Conservation (phyloP, 2,797 vertebrate species). For the Vireo griseus region DNA sequence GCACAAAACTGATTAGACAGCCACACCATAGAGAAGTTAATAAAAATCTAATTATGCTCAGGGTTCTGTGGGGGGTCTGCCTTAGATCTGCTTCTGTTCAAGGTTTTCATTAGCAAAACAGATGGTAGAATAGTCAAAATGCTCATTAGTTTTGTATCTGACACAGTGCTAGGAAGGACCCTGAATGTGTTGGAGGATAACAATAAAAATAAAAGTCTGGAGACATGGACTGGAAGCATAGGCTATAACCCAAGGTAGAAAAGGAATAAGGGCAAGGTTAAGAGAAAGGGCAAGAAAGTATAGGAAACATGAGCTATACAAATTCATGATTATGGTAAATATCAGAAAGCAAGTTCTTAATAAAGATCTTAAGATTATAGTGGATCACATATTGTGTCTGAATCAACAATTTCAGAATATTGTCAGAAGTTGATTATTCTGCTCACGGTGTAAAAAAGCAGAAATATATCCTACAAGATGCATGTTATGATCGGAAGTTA, state of each 20-base stretch:
- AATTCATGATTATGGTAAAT: not conserved
- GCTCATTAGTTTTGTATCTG: constrained; percentile 28
- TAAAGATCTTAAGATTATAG: not conserved
- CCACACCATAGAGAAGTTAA: not conserved
- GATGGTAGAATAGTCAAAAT: constrained; percentile 31
- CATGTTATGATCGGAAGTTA: not conserved
- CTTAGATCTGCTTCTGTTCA: constrained; percentile 23
- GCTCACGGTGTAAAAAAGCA: not conserved
- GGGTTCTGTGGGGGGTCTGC: not conserved
- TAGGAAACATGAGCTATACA: not conserved
- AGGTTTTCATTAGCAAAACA: constrained; percentile 42
- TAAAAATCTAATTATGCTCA: not conserved
- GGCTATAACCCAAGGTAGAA: not conserved
- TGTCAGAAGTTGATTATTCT: not conserved
- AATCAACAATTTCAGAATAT: not conserved
- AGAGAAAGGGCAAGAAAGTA: not conserved
- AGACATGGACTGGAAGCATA: not conserved
- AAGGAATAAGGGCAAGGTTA: not conserved
- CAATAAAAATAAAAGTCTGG: not conserved
- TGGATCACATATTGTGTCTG: not conserved
- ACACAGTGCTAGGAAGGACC: not conserved
- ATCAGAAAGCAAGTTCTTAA: not conserved
- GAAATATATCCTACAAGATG: not conserved
- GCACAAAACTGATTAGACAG: not conserved
- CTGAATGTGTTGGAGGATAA: not conserved